A percentile compares a stretch with the other conserved stretches of the same genome.
Conservation (phyloP, 35 echinoderm and acorn worm genomes). For the Eucidaris tribuloides region DNA sequence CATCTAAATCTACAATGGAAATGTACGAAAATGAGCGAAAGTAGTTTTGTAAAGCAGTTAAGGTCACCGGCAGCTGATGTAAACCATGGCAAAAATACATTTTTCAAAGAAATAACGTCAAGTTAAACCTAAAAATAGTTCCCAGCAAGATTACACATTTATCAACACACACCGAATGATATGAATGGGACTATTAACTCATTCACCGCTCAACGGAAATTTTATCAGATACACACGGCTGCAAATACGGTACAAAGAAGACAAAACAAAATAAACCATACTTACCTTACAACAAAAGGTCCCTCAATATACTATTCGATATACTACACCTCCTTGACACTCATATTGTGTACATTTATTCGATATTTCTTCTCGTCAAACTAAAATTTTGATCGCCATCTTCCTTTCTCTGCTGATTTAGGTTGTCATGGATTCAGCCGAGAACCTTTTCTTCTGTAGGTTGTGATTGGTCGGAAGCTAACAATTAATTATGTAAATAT, state of each 20-base stretch:
- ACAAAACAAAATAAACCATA: neutral
- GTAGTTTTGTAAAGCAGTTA: no score
- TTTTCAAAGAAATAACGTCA: neutral
- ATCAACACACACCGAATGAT: neutral
- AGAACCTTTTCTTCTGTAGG: no score
- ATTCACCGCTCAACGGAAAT: neutral
- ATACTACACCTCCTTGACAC: neutral
- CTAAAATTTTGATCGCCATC: slow-evolving; percentile 1
- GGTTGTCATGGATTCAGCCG: slow-evolving; percentile 14
- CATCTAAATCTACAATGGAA: no score
- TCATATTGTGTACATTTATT: neutral
- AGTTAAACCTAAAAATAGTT: neutral
- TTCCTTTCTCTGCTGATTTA: slow-evolving; percentile 17
- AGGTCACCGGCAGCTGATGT: no score
- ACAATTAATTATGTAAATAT: no score
- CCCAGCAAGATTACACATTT: neutral
- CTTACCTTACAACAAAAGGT: neutral
- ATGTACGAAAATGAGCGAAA: no score
- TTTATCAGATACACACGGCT: neutral
- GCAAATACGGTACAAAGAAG: neutral
- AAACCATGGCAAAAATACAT: neutral
- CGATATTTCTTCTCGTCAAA: slow-evolving; percentile 1
- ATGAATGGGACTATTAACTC: neutral
- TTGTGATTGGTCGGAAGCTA: no score
- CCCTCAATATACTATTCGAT: neutral